Evolutionary conservation across 2,113 vertebrate species (phyloP).

Genomic region (Odocoileus hemionus): DNA sequence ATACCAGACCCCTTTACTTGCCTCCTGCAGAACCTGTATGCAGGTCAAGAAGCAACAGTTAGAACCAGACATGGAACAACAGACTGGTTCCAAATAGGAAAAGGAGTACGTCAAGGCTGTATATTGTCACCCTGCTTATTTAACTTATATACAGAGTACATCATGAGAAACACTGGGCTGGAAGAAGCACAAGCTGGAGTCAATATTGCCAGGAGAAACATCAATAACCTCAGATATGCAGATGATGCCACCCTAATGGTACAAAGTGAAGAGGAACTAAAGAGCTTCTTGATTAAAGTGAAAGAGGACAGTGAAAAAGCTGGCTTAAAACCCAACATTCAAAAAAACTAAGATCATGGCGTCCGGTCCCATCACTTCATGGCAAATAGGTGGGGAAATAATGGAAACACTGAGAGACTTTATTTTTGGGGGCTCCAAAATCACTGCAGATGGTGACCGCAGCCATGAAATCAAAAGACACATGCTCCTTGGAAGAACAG

Average conservation of each 20-base stretch:
- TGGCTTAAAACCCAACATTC: background rate
- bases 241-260: background rate
- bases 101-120: background rate
- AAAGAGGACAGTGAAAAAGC: background rate
- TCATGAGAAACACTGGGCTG: background rate
- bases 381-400: background rate
- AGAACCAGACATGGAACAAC: background rate
- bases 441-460: background rate
- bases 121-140: background rate
- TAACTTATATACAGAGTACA: background rate
- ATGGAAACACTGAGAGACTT: background rate
- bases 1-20: background rate
- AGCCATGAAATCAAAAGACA: background rate
- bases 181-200: background rate
- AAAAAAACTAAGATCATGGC: background rate
- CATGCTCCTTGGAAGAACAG: background rate
- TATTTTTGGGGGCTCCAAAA: background rate
- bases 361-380: background rate
- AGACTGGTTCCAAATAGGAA: background rate
- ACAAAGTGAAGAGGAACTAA: background rate
- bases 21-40: background rate
- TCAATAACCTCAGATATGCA: background rate
- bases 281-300: background rate
- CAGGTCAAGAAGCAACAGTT: background rate
- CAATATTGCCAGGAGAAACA: rapidly evolving